phyloP scores from a whole-genome alignment of 53 echinoderm and acorn worm species.

The Paracentrotus lividus region DNA sequence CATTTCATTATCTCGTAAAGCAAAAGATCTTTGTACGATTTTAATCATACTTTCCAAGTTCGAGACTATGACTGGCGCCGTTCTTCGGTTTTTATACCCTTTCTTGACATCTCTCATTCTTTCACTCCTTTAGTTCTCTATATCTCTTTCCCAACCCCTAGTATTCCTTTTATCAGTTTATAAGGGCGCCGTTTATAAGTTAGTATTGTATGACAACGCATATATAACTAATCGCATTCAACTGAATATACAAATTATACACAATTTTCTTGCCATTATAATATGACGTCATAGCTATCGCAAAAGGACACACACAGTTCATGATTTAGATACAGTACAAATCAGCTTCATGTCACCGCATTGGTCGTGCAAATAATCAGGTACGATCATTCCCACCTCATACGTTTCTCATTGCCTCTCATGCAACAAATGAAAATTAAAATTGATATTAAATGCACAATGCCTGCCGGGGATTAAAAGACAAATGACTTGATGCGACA shows the following conservation, averaged over 20 bases:
- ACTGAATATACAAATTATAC: too few relatives aligned
- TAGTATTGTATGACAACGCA: too few relatives aligned
- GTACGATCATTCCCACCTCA: background rate
- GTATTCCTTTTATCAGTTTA: too few relatives aligned
- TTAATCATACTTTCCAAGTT: background rate
- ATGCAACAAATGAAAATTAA: background rate
- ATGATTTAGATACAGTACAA: background rate
- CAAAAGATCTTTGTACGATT: background rate
- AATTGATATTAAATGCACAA: background rate
- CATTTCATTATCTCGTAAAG: background rate
- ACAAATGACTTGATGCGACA: slow-evolving; percentile 1
- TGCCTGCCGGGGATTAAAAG: background rate
- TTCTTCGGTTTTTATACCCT: background rate
- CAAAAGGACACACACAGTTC: background rate
- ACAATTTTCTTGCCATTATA: too few relatives aligned
- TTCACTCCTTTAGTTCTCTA: background rate
- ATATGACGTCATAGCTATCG: background rate
- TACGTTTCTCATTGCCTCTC: background rate
- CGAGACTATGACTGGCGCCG: background rate
- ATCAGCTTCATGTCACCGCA: background rate
- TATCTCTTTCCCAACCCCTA: background rate
- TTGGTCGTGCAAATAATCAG: background rate
- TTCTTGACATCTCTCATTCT: background rate
- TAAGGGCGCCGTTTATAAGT: too few relatives aligned
- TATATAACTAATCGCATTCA: too few relatives aligned